Base-by-base conservation (phyloP, 2,797 vertebrate genomes). In the Muscicapa striata region DNA sequence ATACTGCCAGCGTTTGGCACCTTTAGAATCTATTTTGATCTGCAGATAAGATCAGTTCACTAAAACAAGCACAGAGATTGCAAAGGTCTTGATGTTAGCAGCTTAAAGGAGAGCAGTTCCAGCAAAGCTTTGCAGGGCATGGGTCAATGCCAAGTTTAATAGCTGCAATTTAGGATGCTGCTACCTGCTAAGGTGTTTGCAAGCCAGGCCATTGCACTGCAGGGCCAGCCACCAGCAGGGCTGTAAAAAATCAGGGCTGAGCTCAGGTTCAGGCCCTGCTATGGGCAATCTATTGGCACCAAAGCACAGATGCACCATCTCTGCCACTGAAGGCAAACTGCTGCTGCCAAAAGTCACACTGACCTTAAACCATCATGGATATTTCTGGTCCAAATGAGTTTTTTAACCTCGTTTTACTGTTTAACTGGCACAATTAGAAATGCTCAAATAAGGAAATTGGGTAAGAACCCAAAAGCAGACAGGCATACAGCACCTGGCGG, bases 1-100 rank as follows among this genome's bases (percentile, higher is more conserved):
- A 51, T 0, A 75, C n/a, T 84, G 85, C 23, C 78, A 72, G 32
- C 9, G 32, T 76, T 54, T 85, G 70, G 38, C 92, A 93, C 85
- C 45, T 88, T 88, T 61, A 88, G 78, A 94, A 88, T 84, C 83
- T 84, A 90, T 91, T 94, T 82, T 79, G 64, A 95, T 82, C 80
- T 67, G 26, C 76, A 91, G 92, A 94, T 97, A 96, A 96, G 89
- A 95, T 88, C 91, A 61, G 55, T 81, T 86, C 40, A 20, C 66
- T 91, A 84, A 93, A 94, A 90, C 51, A 84, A 93, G 83, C 75
- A 30, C 67, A 34, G 88, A 29, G 95, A 89, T 90, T 92, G 88
- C 92, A 95, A 94, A 92, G 91, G 69, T 84, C 73, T 88, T 0
- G 17, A 17, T 52, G 0, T 90, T 84, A 55, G 18, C 0, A 0